These are phyloP conservation scores for Andrena trimmerana DNA, from an alignment of 2,888 invertebrate genomes.

Conservation along the genomic window DNA sequence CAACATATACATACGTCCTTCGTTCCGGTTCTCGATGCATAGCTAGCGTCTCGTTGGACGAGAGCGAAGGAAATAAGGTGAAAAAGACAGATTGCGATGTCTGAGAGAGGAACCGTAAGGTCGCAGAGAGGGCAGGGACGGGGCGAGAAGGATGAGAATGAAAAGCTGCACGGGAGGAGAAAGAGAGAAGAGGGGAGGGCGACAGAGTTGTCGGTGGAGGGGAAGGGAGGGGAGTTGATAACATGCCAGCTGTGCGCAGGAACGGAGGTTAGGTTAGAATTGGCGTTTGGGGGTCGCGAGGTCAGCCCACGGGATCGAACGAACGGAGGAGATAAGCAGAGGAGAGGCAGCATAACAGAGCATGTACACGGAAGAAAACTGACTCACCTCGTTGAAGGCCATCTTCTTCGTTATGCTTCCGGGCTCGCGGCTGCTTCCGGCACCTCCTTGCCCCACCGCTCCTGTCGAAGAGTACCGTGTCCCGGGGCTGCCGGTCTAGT, in stretches of 20 bases:
- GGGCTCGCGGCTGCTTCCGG: constrained; percentile 82
- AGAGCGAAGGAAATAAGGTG: constrained; percentile 16
- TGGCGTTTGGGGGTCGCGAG: constrained; percentile 78
- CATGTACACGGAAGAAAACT: background rate
- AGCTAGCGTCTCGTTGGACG: background rate
- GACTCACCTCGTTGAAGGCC: constrained; percentile 92
- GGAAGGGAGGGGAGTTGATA: constrained; percentile 74
- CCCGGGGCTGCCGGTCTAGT: constrained; percentile 68
- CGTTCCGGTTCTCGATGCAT: constrained; percentile 33
- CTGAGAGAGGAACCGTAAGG: constrained; percentile 2
- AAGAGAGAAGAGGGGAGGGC: background rate
- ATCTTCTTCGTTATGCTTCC: constrained; percentile 86
- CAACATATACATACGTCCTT: constrained; percentile 11
- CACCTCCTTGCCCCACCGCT: constrained; percentile 83
- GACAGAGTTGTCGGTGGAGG: constrained; percentile 40
- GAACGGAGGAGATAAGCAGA: constrained; percentile 38
- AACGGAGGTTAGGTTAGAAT: constrained; percentile 80
- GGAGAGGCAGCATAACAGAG: constrained; percentile 16
- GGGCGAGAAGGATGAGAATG: constrained; percentile 37
- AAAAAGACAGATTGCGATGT: constrained; percentile 4
- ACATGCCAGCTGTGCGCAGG: constrained; percentile 81
- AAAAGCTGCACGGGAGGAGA: constrained; percentile 27
- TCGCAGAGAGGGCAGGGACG: constrained; percentile 9
- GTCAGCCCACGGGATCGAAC: constrained; percentile 74
- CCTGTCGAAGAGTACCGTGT: constrained; percentile 65